Conservation (phyloP, 2,113 vertebrate species). For the Falcunculus frontatus region DNA sequence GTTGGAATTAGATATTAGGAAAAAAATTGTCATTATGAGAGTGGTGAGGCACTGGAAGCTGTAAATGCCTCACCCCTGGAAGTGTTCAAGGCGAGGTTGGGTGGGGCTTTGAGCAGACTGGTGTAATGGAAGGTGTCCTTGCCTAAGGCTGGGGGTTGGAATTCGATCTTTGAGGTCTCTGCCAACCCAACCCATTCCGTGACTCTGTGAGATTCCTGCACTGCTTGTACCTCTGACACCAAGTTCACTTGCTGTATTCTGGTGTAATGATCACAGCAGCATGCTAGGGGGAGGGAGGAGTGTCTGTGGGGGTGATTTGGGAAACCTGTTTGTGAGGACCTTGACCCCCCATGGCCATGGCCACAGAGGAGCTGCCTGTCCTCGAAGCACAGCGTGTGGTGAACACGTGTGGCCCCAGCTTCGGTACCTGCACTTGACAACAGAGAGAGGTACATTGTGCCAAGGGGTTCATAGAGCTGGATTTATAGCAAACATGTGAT, state of each 20-base stretch:
- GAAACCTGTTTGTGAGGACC: not conserved
- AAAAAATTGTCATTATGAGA: not conserved
- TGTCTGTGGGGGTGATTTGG: not conserved
- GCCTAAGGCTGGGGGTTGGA: too few species aligned
- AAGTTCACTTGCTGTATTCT: not conserved
- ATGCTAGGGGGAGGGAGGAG: not conserved
- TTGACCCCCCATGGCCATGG: accelerated
- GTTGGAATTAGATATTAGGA: not conserved
- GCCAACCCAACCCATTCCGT: not conserved
- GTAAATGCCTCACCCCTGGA: not conserved
- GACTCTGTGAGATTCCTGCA: not conserved
- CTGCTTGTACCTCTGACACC: not conserved
- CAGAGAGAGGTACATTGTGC: too few species aligned
- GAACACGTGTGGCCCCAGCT: accelerated
- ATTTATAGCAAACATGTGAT: not conserved
- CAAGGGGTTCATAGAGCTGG: not conserved
- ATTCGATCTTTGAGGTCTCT: not conserved
- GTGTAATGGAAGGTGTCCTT: not conserved
- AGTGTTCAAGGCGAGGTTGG: not conserved
- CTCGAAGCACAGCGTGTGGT: accelerated
- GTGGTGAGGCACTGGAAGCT: not conserved
- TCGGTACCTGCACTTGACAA: not conserved
- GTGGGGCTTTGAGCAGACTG: not conserved
- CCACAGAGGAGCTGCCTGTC: not conserved
- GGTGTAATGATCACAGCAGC: accelerated